Conservation (phyloP, 2,888 invertebrate species). For the Cheilosia impressa region DNA sequence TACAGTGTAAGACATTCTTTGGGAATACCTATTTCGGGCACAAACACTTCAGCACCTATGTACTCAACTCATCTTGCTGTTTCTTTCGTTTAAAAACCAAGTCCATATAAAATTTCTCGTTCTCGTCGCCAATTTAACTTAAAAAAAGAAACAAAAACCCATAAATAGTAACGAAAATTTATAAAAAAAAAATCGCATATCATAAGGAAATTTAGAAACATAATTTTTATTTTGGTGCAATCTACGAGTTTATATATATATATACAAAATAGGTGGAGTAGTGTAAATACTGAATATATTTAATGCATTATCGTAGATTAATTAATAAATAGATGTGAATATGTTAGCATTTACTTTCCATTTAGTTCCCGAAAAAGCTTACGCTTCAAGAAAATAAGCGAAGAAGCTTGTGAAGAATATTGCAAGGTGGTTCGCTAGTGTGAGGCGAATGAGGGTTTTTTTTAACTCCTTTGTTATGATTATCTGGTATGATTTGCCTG, state of each 20-base stretch:
- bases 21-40: constrained; percentile 25
- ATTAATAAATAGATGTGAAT: constrained; percentile 39
- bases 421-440: constrained; percentile 5
- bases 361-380: constrained; percentile 38
- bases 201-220: constrained; percentile 63
- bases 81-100: not conserved
- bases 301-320: constrained; percentile 46
- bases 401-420: constrained; percentile 26
- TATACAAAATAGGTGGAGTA: constrained; percentile 30
- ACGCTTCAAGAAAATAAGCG: constrained; percentile 22
- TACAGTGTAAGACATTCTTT: too few species aligned
- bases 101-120: not conserved
- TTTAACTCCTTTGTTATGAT: not conserved
- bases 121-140: constrained; percentile 51
- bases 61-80: constrained; percentile 21
- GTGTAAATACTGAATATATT: constrained; percentile 64
- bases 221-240: constrained; percentile 68
- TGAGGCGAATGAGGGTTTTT: not conserved
- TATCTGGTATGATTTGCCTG: not conserved
- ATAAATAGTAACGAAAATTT: constrained; percentile 22
- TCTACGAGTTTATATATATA: constrained; percentile 45
- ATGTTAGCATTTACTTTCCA: constrained; percentile 28
- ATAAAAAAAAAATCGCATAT: constrained; percentile 66
- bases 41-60: constrained; percentile 15
- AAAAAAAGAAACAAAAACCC: not conserved